Conservation (phyloP, 1,140 invertebrate genomes). For the Idris sp. region DNA sequence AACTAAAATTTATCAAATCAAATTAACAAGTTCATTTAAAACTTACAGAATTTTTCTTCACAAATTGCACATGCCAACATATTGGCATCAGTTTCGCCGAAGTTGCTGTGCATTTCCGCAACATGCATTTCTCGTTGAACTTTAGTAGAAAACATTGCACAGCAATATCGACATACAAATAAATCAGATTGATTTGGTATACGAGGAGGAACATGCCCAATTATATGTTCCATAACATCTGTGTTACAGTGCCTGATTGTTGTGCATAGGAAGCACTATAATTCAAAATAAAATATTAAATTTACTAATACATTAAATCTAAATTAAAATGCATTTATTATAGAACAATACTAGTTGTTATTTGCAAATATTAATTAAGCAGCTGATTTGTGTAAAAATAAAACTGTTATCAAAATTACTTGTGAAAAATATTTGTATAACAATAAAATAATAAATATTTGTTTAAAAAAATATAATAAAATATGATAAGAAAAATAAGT, state of each 20-base stretch:
- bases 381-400: too few species aligned
- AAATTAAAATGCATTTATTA: too few species aligned
- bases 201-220: constrained; percentile 80
- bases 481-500: too few species aligned
- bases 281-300: background rate
- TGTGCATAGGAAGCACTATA: constrained; percentile 79
- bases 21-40: background rate
- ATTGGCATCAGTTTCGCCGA: constrained; percentile 71
- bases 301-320: too few species aligned
- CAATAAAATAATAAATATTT: too few species aligned
- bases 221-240: constrained; percentile 84
- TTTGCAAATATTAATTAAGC: too few species aligned
- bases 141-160: constrained; percentile 73
- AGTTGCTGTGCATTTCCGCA: constrained; percentile 73
- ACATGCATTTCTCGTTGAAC: constrained; percentile 74
- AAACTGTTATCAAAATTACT: too few species aligned
- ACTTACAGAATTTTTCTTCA: constrained; percentile 79
- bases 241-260: constrained; percentile 79
- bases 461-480: too few species aligned
- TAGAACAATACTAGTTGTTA: too few species aligned
- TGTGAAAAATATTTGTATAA: too few species aligned
- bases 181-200: constrained; percentile 72
- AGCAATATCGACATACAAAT: constrained; percentile 75
- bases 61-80: constrained; percentile 84
- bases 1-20: too few species aligned